These are phyloP conservation scores for Drosophila jambulina DNA, from an alignment of 1,140 invertebrate genomes.

Conservation along the genomic window DNA sequence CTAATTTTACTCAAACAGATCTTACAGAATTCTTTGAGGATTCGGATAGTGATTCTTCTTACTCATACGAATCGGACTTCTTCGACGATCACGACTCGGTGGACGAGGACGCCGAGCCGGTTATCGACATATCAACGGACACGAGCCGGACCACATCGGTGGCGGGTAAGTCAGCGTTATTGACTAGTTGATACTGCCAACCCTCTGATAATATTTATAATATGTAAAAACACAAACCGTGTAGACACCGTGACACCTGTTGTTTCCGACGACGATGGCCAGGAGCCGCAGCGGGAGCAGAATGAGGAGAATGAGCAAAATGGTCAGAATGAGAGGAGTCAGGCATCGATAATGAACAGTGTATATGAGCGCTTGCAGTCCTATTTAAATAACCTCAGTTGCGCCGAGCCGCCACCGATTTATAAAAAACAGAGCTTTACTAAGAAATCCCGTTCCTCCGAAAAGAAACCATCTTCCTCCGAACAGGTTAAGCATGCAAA, in stretches of 20 bases:
- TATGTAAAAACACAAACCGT: slow-evolving; percentile 74
- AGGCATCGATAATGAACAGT: slow-evolving; percentile 8
- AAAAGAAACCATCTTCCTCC: slow-evolving; percentile 53
- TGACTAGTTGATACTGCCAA: slow-evolving; percentile 79
- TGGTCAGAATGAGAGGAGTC: slow-evolving; percentile 3
- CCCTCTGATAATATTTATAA: slow-evolving; percentile 81
- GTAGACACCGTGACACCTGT: slow-evolving; percentile 80
- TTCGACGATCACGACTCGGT: slow-evolving; percentile 55
- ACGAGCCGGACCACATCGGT: slow-evolving; percentile 56
- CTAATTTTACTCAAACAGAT: slow-evolving; percentile 21
- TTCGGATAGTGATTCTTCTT: slow-evolving; percentile 59
- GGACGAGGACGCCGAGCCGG: slow-evolving; percentile 53
- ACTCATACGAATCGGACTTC: slow-evolving; percentile 61
- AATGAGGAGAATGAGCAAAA: slow-evolving; percentile 13
- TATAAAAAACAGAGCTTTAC: slow-evolving; percentile 49
- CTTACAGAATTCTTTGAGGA: slow-evolving; percentile 39
- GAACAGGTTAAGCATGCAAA: slow-evolving; percentile 50
- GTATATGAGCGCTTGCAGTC: slow-evolving; percentile 51
- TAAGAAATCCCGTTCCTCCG: slow-evolving; percentile 53
- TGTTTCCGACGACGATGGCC: slow-evolving; percentile 72
- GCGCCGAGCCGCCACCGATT: slow-evolving; percentile 62
- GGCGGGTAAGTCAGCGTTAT: slow-evolving; percentile 67
- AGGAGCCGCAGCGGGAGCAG: slow-evolving; percentile 18
- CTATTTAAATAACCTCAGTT: slow-evolving; percentile 67
- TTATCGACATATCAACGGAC: slow-evolving; percentile 73